phyloP scores from a whole-genome alignment of 2,113 vertebrate genomes.

The Poicephalus gulielmi region DNA sequence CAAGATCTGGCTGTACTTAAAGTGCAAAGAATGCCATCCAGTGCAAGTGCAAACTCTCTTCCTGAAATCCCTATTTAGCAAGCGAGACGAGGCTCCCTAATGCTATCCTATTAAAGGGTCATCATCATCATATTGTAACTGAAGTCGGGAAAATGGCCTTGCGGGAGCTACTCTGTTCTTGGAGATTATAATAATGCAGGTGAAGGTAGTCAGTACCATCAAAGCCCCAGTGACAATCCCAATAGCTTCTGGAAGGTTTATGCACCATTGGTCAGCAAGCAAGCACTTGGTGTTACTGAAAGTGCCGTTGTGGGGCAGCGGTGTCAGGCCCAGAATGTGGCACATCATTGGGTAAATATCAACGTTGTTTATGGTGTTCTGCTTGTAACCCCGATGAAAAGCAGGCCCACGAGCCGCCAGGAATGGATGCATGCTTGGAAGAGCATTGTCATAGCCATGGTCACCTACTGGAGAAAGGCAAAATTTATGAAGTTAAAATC shows the following conservation, averaged over 20 bases:
- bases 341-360: slow-evolving; percentile 98
- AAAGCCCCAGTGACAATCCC: slow-evolving; percentile 84
- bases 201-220: slow-evolving; percentile 78
- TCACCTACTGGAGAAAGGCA: slow-evolving; percentile 83
- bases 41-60: not conserved
- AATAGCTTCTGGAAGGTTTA: slow-evolving; percentile 70
- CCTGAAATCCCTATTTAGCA: not conserved
- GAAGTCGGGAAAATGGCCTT: slow-evolving; percentile 81
- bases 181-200: slow-evolving; percentile 78
- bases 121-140: slow-evolving; percentile 81
- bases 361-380: slow-evolving; percentile 76
- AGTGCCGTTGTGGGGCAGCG: slow-evolving; percentile 87
- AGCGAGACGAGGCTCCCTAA: accelerated
- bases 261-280: slow-evolving; percentile 80
- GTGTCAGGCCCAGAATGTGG: slow-evolving; percentile 80
- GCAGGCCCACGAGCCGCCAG: slow-evolving; percentile 87
- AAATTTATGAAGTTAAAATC: not conserved
- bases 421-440: slow-evolving; percentile 95
- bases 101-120: slow-evolving; percentile 81
- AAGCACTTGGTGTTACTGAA: slow-evolving; percentile 79
- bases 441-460: slow-evolving; percentile 92
- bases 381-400: slow-evolving; percentile 79
- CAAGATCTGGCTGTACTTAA: slow-evolving; percentile 16
- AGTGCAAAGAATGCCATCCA: slow-evolving; percentile 20
- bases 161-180: slow-evolving; percentile 49